These are phyloP conservation scores for Aplocera efformata DNA, from an alignment of 2,888 invertebrate species.

Conservation along the genomic window DNA sequence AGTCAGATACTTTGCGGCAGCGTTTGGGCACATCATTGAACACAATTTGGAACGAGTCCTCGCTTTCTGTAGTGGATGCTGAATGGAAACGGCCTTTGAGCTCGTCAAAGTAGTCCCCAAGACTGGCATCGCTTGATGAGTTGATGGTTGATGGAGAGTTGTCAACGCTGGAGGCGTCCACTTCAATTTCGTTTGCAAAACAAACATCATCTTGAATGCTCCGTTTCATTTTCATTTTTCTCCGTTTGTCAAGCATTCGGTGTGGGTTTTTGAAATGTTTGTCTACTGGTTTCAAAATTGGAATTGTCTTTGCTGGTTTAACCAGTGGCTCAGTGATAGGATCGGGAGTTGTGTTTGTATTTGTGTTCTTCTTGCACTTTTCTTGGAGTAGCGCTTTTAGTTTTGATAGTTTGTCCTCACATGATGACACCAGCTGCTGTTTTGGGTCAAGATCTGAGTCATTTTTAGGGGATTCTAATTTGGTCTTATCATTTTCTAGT, in stretches of 20 bases:
- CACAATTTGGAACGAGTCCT: conserved; percentile 73
- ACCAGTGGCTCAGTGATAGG: conserved; percentile 5
- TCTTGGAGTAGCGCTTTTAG: conserved; percentile 53
- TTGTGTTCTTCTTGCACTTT: conserved; percentile 36
- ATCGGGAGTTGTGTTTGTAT: conserved; percentile 14
- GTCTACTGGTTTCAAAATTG: conserved; percentile 36
- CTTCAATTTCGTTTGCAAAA: conserved; percentile 53
- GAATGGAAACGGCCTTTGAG: conserved; percentile 58
- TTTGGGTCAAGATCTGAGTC: conserved; percentile 17
- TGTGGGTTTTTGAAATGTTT: conserved; percentile 49
- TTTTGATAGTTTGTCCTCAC: conserved; percentile 63
- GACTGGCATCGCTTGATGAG: conserved; percentile 7
- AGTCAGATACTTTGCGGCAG: conserved; percentile 59
- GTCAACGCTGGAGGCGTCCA: conserved; percentile 41
- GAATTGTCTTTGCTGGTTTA: conserved; percentile 31
- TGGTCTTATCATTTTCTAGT: neutral
- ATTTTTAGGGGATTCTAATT: neutral
- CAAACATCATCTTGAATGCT: conserved; percentile 47
- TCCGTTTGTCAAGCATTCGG: conserved; percentile 38
- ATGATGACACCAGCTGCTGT: conserved; percentile 47
- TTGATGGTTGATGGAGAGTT: conserved; percentile 33
- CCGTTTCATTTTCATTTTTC: conserved; percentile 37
- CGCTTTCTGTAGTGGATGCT: conserved; percentile 48
- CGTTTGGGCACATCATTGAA: conserved; percentile 52
- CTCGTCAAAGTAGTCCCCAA: conserved; percentile 58